Evolutionary conservation across 2,888 invertebrate genomes (phyloP), one percentile per base, ranked within the genome.

Genomic region (Eueremaeus valkanovi): DNA sequence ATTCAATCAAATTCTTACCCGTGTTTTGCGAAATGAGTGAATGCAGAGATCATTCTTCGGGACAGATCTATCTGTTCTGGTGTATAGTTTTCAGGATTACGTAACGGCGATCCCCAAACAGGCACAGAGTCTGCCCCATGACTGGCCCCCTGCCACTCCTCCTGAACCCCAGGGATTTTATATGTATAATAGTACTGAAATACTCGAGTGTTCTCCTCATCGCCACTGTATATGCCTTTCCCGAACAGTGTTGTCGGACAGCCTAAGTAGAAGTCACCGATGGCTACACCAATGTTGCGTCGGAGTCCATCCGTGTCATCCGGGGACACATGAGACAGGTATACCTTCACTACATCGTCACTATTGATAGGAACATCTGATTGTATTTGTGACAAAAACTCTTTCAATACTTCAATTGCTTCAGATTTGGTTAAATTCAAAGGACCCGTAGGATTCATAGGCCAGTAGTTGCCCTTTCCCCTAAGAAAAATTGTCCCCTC

Each of bases 71-170:
- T 31, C 27, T 74, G 68, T 24, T 45, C 51, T 11, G 3, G 13
- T 11, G 68, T 36, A 51, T 68, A 74, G 27, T 66, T 27, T 6
- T 66, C 33, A 13, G 45, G 36, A 55, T 45, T 16, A 21, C 31
- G 24, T 16, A 74, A 68, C 18, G n/a, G 74, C 16, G 63, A 5
- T 49, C n/a, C 29, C 63, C 63, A 49, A 68, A 68, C 51, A 29
- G 29, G 29, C 3, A n/a, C 49, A 18, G 68, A 9, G 21, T 74
- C 74, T 13, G 42, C 27, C 1, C n/a, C 9, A 27, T 74, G 74
- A 49, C 29, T 27, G 8, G 49, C 49, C 11, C 66, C 66, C 8
- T 29, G 6, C 55, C 55, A 55, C 21, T 55, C 29, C 3, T 55
- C 24, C 55, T 16, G 8, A 9, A 27, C 13, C 8, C 24, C 24